These are phyloP conservation scores for Muscicapa striata DNA, from an alignment of 2,797 vertebrate species.

Conservation along the genomic window DNA sequence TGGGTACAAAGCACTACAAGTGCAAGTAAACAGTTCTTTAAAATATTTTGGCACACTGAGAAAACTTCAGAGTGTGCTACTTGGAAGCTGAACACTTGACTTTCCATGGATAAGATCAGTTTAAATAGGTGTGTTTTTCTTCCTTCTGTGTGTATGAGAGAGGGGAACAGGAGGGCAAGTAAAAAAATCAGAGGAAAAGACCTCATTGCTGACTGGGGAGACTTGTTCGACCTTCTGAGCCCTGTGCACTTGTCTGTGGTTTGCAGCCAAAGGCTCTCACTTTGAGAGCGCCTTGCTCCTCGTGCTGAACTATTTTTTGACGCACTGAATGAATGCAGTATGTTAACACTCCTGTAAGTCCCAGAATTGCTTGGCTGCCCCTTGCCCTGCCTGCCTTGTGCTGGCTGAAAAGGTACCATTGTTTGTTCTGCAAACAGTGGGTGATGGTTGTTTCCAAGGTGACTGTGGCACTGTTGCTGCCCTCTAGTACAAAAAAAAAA, in stretches of 20 bases:
- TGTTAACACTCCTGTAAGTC: slow-evolving; percentile 78
- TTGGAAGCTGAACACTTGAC: slow-evolving; percentile 55
- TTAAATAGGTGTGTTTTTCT: slow-evolving; percentile 66
- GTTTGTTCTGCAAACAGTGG: slow-evolving; percentile 95
- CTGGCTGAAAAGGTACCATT: slow-evolving; percentile 90
- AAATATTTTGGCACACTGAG: slow-evolving; percentile 63
- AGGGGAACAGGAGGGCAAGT: slow-evolving; percentile 59
- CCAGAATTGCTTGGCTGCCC: slow-evolving; percentile 80
- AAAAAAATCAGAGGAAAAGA: slow-evolving; percentile 52
- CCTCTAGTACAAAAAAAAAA: slow-evolving; percentile 59
- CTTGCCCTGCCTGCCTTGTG: slow-evolving; percentile 81
- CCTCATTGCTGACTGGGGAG: slow-evolving; percentile 36
- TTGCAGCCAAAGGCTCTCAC: slow-evolving; percentile 71
- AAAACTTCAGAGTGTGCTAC: slow-evolving; percentile 40
- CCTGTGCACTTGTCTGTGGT: slow-evolving; percentile 62
- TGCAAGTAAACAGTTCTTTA: slow-evolving; percentile 38
- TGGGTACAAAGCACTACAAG: slow-evolving; percentile 58
- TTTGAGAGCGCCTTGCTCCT: slow-evolving; percentile 65
- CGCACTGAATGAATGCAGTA: slow-evolving; percentile 76
- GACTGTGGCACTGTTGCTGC: slow-evolving; percentile 79
- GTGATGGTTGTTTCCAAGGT: slow-evolving; percentile 88
- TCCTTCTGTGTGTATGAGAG: slow-evolving; percentile 41
- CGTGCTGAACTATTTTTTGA: slow-evolving; percentile 74
- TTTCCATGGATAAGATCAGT: slow-evolving; percentile 58
- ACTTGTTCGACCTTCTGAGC: slow-evolving; percentile 62